A percentile compares a stretch with the other conserved stretches of the same genome.
These are phyloP conservation scores for Crypturellus tataupa DNA, from an alignment of 2,797 vertebrate genomes.

Conservation along the genomic window DNA sequence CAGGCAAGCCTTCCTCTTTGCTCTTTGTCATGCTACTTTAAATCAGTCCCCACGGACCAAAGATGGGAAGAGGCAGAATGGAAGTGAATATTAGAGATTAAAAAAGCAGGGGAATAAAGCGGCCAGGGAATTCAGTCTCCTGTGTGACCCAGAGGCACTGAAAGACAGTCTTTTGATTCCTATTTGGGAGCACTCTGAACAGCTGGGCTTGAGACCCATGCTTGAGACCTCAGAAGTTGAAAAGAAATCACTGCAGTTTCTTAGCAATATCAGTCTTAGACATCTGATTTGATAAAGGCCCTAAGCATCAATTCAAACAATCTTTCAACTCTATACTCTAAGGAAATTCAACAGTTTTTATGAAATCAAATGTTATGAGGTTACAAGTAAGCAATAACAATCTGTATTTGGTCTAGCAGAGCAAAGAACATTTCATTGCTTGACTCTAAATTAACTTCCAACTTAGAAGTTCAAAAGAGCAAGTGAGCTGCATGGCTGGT, in stretches of 20 bases:
- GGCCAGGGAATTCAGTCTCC: neutral
- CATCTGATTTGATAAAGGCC: neutral
- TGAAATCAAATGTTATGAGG: neutral
- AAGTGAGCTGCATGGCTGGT: neutral
- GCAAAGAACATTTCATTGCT: neutral
- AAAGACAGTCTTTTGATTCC: neutral
- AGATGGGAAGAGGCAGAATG: neutral
- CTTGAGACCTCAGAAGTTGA: neutral
- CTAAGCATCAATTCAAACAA: neutral
- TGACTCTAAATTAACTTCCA: neutral
- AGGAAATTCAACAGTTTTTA: neutral
- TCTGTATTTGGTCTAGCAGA: neutral
- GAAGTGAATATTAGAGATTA: neutral
- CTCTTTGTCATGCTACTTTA: neutral
- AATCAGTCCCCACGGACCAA: neutral
- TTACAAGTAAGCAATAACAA: neutral
- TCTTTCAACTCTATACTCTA: neutral
- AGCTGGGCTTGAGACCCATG: rapidly evolving
- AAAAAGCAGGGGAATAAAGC: neutral
- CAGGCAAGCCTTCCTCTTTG: neutral
- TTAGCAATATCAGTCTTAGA: neutral
- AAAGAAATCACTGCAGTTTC: neutral
- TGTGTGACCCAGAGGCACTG: neutral
- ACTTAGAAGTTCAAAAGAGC: neutral
- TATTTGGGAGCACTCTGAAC: neutral